A percentile compares a stretch with the other conserved stretches of the same genome.
Conservation (phyloP, 2,797 vertebrate genomes). For the Phrynocephalus vlangalii region DNA sequence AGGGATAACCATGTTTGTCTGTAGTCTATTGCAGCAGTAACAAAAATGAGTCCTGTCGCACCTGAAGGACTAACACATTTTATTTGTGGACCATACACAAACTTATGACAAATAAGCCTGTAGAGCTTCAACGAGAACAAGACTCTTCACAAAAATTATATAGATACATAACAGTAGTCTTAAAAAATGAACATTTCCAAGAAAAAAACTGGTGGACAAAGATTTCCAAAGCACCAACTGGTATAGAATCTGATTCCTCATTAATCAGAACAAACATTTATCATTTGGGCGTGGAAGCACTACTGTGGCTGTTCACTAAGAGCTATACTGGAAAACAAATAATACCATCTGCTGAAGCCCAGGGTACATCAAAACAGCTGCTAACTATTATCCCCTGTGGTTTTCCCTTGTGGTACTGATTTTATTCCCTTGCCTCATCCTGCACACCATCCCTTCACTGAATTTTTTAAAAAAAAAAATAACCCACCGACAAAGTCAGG, state of each 20-base stretch:
- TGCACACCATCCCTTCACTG: neutral
- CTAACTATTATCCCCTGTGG: neutral
- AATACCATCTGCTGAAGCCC: neutral
- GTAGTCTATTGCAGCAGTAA: no score
- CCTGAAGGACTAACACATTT: no score
- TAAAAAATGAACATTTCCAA: no score
- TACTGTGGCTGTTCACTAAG: neutral
- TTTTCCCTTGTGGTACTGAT: neutral
- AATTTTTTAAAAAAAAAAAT: neutral
- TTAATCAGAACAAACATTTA: constrained; percentile 10
- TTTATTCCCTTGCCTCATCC: neutral
- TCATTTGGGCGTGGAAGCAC: neutral
- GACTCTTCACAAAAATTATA: no score
- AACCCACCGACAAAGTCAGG: neutral
- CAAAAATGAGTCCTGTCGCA: no score
- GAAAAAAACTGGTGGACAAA: neutral
- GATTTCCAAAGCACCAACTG: neutral
- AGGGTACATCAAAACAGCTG: neutral
- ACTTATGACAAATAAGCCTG: no score
- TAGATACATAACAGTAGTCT: no score
- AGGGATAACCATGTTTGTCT: no score
- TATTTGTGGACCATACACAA: no score
- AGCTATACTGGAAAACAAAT: constrained; percentile 5
- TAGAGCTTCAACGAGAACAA: no score
- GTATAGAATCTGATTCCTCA: neutral